Percentiles rank a stretch among this genome's conserved stretches.
Conservation (phyloP, 2,888 invertebrate genomes). For the Arrhopalites spinosus region DNA sequence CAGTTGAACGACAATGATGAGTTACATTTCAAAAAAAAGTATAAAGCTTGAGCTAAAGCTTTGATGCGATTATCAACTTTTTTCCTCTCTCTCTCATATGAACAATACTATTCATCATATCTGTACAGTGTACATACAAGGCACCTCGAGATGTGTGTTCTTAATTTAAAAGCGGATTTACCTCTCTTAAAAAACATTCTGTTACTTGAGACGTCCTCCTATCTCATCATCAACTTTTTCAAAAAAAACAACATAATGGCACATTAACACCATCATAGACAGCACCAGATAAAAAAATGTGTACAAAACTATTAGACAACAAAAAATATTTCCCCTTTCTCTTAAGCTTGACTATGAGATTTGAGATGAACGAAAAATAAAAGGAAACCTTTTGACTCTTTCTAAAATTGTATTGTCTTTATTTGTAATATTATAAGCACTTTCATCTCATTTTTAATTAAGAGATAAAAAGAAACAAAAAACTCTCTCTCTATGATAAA, state of each 20-base stretch:
- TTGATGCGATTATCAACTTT: too few species aligned
- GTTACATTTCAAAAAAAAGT: too few species aligned
- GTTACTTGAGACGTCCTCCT: constrained; percentile 25
- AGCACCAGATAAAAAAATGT: constrained; percentile 4
- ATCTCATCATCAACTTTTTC: constrained; percentile 25
- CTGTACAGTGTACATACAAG: too few species aligned
- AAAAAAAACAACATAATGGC: constrained; percentile 25
- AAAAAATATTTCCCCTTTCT: too few species aligned
- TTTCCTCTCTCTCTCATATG: too few species aligned
- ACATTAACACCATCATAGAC: constrained; percentile 27
- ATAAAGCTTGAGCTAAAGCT: too few species aligned
- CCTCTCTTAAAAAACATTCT: constrained; percentile 1
- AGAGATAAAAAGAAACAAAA: too few species aligned
- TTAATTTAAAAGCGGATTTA: constrained; percentile 28
- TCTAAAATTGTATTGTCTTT: not conserved
- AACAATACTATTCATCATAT: too few species aligned
- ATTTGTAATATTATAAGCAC: not conserved
- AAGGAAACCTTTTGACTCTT: not conserved
- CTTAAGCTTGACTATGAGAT: not conserved
- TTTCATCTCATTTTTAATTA: too few species aligned
- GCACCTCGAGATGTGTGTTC: not conserved
- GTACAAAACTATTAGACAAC: too few species aligned
- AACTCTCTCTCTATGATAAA: too few species aligned
- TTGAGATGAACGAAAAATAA: not conserved
- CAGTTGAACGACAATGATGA: too few species aligned